A percentile compares a stretch with the other conserved stretches of the same genome.
Conservation (phyloP, 2,797 vertebrate genomes). For the Coracias cyanogaster region DNA sequence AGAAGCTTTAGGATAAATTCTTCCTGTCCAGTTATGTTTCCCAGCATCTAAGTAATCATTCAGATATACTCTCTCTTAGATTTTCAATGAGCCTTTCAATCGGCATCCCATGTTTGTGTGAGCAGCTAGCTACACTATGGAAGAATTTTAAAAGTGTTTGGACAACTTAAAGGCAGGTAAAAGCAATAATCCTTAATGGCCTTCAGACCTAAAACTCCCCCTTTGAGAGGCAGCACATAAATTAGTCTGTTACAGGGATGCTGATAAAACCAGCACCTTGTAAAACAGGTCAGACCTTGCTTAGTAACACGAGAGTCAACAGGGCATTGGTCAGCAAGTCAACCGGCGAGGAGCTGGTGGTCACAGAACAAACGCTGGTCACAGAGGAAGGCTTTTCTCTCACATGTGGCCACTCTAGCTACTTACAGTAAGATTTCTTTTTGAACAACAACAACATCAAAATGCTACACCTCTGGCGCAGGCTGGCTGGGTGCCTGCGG, state of each 20-base stretch:
- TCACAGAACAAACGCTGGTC: background rate
- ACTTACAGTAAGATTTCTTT: constrained; percentile 50
- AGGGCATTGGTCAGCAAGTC: background rate
- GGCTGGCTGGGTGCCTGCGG: constrained; percentile 21
- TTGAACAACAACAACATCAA: constrained; percentile 21
- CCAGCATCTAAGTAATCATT: background rate
- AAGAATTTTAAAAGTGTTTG: background rate
- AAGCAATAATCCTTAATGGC: background rate
- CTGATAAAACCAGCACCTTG: background rate
- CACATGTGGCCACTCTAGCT: constrained; percentile 24
- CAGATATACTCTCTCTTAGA: background rate
- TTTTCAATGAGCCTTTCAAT: background rate
- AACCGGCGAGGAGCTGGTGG: background rate
- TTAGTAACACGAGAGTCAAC: background rate
- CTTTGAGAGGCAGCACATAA: background rate
- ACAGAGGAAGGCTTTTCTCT: background rate
- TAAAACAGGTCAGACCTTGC: background rate
- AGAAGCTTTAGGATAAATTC: background rate
- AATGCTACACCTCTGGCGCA: background rate
- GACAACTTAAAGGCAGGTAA: background rate
- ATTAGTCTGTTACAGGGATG: background rate
- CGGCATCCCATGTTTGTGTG: background rate
- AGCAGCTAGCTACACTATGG: background rate
- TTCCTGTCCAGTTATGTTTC: background rate
- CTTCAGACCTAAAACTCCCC: background rate